A percentile compares a stretch with the other conserved stretches of the same genome.
Conservation (phyloP, 2,888 invertebrate genomes). For the Lysandra coridon region DNA sequence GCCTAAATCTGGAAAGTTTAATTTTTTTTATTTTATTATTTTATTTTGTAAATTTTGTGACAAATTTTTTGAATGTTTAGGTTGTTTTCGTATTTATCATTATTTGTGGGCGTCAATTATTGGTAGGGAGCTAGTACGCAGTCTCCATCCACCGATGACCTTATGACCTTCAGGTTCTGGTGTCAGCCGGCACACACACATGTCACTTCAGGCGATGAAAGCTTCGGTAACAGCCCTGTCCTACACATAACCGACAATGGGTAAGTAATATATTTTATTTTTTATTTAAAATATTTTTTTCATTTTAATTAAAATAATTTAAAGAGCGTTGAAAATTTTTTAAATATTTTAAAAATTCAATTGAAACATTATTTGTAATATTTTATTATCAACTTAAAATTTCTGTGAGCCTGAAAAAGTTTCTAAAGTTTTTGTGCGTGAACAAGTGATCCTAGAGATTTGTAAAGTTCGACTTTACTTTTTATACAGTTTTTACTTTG, state of each 20-base stretch:
- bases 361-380: neutral
- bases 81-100: neutral
- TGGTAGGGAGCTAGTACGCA: neutral
- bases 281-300: neutral
- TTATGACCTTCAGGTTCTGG: neutral
- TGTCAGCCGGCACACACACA: neutral
- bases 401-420: neutral
- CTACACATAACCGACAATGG: neutral
- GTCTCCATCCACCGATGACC: neutral
- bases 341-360: neutral
- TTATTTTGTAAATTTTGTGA: neutral
- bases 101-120: neutral
- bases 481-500: neutral
- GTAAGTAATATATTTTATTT: neutral
- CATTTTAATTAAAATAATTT: neutral
- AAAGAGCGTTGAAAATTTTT: neutral
- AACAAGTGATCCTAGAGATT: neutral
- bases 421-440: neutral
- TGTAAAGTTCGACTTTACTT: neutral
- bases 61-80: neutral
- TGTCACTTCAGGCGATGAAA: neutral
- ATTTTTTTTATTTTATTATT: neutral
- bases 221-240: neutral
- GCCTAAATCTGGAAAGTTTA: neutral
- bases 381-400: neutral